Conservation (phyloP, 1,140 invertebrate species). For the Zaprionus nigranus region DNA sequence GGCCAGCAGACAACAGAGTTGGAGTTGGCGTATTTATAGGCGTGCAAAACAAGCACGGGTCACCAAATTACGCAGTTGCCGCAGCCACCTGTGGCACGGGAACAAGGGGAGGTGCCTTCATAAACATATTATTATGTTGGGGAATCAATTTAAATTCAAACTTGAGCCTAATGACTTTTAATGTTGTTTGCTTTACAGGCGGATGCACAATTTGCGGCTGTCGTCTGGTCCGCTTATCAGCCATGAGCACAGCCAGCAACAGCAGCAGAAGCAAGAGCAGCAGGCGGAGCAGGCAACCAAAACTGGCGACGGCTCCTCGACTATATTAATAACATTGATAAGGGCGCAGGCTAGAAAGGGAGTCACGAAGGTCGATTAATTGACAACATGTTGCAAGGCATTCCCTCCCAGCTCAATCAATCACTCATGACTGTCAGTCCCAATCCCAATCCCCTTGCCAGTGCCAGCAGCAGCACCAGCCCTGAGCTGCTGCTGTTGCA, state of each 20-base stretch:
- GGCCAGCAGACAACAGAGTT: not conserved
- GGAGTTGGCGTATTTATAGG: conserved; percentile 62
- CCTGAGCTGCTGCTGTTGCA: conserved; percentile 67
- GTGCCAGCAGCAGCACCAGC: conserved; percentile 40
- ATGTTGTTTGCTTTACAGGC: conserved; percentile 78
- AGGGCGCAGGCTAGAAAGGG: not conserved
- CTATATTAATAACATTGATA: conserved; percentile 46
- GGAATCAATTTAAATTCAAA: conserved; percentile 75
- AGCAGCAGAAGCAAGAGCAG: conserved; percentile 9
- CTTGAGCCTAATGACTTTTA: conserved; percentile 78
- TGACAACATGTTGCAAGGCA: conserved; percentile 58
- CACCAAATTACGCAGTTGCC: conserved; percentile 37
- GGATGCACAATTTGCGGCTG: conserved; percentile 69
- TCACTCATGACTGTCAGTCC: conserved; percentile 55
- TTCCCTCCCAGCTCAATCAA: conserved; percentile 57
- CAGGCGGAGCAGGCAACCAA: conserved; percentile 4
- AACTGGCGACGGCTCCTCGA: not conserved
- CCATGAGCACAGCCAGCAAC: conserved; percentile 53
- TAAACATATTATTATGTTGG: conserved; percentile 30
- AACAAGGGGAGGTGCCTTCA: not conserved
- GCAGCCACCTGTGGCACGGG: conserved; percentile 48
- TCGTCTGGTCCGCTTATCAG: conserved; percentile 67
- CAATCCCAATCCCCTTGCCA: conserved; percentile 5
- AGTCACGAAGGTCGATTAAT: conserved; percentile 54
- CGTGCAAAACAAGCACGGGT: conserved; percentile 1